Base-by-base conservation (phyloP, 2,888 invertebrate genomes). In the Perithous albicinctus region DNA sequence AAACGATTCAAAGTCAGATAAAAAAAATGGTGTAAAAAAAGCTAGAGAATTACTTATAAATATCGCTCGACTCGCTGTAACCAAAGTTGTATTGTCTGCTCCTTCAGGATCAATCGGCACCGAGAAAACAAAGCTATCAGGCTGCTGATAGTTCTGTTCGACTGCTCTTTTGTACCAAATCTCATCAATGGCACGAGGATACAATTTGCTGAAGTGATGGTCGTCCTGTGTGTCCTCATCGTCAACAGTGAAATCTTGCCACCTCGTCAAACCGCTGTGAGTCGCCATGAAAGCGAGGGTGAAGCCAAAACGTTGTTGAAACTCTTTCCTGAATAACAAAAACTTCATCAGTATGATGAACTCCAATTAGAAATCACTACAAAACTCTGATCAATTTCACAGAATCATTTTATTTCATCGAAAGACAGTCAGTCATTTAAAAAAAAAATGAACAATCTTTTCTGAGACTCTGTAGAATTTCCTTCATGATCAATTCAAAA, bases 81-180 rank as follows among this genome's bases (percentile, higher is more conserved):
- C 97, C 86, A 96, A 93, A 0, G 96, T 96, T 48, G 95, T 94
- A 82, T 95, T 94, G 63, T 90, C 90, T 20, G 91, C 91, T 18
- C 94, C 92, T 90, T 94, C 93, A 90, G 96, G 95, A 91, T 96
- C 95, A 89, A 96, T 95, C 23, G 96, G 96, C 56, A 96, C 95
- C 1, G 96, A 96, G 92, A 97, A 98, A 0, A 98, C 97, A 91
- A 97, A 98, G 88, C 97, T 97, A 35, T 96, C 95, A 0, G 96
- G 95, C 85, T 97, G 95, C 12, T 96, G 94, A 89, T 96, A 96
- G 93, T 97, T 96, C 88, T 97, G 97, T 86, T 98, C 97, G 0
- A 98, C 97, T 0, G 98, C 97, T 12, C 97, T 94, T 83, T 96
- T 96, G 91, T 98, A 98, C 97, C 97, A 98, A 18, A 96, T 94